These are phyloP conservation scores for Lysandra bellargus DNA, from an alignment of 2,888 invertebrate species.

Conservation along the genomic window DNA sequence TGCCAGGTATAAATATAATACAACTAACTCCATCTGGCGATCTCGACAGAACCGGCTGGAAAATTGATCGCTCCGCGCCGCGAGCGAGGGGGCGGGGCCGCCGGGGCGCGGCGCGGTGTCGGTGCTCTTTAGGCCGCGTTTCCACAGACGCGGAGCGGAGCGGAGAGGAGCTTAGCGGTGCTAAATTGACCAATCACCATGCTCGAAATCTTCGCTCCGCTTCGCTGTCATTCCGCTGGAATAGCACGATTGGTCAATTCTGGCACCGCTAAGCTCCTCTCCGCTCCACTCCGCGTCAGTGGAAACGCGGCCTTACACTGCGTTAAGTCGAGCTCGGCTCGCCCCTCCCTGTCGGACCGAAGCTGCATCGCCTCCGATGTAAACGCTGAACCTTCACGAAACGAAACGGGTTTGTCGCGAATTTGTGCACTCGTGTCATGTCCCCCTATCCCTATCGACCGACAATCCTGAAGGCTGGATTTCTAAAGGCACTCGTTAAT, in stretches of 20 bases:
- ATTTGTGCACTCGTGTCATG: constrained; percentile 53
- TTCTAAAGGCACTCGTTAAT: constrained; percentile 78
- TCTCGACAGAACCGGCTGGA: constrained; percentile 15
- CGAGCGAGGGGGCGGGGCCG: neutral
- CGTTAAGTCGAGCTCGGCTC: neutral
- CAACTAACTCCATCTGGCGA: constrained; percentile 23
- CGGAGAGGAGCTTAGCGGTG: too few species aligned
- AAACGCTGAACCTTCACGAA: constrained; percentile 40
- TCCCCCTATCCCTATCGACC: constrained; percentile 64
- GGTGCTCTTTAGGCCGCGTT: neutral
- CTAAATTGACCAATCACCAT: too few species aligned
- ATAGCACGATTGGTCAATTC: too few species aligned
- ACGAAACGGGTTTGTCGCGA: constrained; percentile 44
- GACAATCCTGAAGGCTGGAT: constrained; percentile 77
- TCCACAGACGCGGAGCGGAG: too few species aligned
- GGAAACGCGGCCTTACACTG: neutral
- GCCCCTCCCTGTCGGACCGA: neutral
- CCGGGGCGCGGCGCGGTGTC: constrained; percentile 10
- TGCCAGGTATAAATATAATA: constrained; percentile 27
- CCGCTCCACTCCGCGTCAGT: too few species aligned
- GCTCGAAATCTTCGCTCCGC: too few species aligned
- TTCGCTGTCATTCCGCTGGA: too few species aligned
- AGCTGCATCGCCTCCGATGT: constrained; percentile 17
- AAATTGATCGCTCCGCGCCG: constrained; percentile 4
- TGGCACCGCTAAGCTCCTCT: too few species aligned